A percentile compares a stretch with the other conserved stretches of the same genome.
Conservation (phyloP, 2,797 vertebrate genomes). For the Lates japonicus region DNA sequence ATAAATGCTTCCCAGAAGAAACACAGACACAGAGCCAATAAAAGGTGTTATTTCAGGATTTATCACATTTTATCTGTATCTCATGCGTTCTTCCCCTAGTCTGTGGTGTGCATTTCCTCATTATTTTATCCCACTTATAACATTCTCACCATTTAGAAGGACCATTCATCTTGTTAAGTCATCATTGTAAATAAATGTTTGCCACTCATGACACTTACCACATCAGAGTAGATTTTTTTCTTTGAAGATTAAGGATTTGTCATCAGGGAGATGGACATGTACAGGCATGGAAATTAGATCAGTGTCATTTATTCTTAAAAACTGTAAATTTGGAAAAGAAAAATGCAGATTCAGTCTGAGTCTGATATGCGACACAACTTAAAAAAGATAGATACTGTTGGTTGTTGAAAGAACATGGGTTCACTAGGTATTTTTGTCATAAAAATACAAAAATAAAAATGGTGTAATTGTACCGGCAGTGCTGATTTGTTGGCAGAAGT, state of each 20-base stretch:
- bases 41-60: constrained; percentile 1
- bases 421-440: background rate
- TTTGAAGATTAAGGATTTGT: background rate
- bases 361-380: constrained; percentile 5
- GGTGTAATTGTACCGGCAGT: constrained; percentile 11
- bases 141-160: background rate
- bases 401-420: constrained; percentile 1
- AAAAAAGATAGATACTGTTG: constrained; percentile 11
- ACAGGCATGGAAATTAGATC: background rate
- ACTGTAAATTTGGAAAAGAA: background rate
- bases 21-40: background rate
- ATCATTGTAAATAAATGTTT: background rate
- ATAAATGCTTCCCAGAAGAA: background rate
- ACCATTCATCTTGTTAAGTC: background rate
- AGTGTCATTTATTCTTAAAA: background rate
- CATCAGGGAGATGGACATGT: background rate
- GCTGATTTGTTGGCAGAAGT: constrained; percentile 36
- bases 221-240: background rate
- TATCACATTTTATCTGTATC: background rate
- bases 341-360: background rate
- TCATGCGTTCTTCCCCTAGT: background rate
- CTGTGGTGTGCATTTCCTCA: background rate
- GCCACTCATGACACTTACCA: background rate
- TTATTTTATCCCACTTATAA: background rate
- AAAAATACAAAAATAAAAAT: constrained; percentile 38